phyloP scores from a whole-genome alignment of 2,888 invertebrate genomes.

The Autographa gamma region DNA sequence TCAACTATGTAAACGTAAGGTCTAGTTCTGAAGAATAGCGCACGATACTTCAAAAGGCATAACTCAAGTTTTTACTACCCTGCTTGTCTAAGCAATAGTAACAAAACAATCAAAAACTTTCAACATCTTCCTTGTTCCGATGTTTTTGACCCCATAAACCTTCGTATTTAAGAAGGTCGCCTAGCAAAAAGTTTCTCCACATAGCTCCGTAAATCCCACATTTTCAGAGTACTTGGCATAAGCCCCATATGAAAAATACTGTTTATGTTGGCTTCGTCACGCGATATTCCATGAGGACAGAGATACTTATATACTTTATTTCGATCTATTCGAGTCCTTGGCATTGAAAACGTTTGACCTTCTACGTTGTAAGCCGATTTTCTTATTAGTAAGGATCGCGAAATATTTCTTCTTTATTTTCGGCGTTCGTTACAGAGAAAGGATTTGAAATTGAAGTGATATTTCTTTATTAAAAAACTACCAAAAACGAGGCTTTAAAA shows the following conservation, averaged over 20 bases:
- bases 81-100: conserved; percentile 11
- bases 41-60: conserved; percentile 28
- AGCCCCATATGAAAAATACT: conserved; percentile 25
- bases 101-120: conserved; percentile 9
- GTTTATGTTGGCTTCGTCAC: conserved; percentile 35
- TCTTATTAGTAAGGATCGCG: conserved; percentile 16
- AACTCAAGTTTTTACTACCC: conserved; percentile 20
- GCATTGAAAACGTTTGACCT: conserved; percentile 52
- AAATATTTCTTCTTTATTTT: conserved; percentile 17
- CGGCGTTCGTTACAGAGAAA: background rate
- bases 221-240: background rate
- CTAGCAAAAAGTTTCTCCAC: background rate
- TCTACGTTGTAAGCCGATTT: conserved; percentile 33
- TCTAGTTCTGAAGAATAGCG: conserved; percentile 21
- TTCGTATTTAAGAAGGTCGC: conserved; percentile 34
- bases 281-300: conserved; percentile 36
- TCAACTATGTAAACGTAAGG: conserved; percentile 22
- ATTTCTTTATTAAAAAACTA: background rate
- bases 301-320: conserved; percentile 34
- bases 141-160: conserved; percentile 28
- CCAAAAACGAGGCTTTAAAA: background rate
- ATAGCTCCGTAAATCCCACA: background rate
- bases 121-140: conserved; percentile 21
- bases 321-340: conserved; percentile 50
- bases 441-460: background rate